These are phyloP conservation scores for Sterna hirundo DNA, from an alignment of 2,113 vertebrate species.

Conservation along the genomic window DNA sequence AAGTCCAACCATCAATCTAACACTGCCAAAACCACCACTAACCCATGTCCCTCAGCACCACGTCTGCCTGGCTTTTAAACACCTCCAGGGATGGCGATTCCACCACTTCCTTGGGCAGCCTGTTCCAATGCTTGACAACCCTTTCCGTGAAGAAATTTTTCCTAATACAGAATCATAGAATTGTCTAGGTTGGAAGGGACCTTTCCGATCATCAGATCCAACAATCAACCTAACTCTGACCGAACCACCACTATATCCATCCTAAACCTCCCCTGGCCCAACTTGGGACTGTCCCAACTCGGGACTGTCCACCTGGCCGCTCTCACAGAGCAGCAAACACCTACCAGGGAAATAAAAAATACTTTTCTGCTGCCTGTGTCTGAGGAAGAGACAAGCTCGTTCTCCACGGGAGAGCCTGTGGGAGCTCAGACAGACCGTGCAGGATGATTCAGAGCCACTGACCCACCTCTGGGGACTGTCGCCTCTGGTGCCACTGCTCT, in stretches of 20 bases:
- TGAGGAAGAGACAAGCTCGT: not conserved
- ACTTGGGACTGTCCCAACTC: not conserved
- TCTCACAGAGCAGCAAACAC: rapidly evolving
- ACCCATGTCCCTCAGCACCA: not conserved
- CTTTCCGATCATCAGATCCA: not conserved
- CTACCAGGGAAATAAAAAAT: not conserved
- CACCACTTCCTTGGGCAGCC: not conserved
- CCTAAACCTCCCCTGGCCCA: not conserved
- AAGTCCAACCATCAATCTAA: not conserved
- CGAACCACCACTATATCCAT: not conserved
- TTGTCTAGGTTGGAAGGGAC: not conserved
- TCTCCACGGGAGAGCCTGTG: rapidly evolving
- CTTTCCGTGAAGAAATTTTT: not conserved
- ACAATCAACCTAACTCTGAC: not conserved
- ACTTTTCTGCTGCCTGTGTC: no score
- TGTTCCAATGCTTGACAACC: not conserved
- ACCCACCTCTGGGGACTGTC: not conserved
- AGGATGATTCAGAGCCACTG: not conserved
- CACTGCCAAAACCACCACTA: not conserved
- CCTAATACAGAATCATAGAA: not conserved
- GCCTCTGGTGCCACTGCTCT: not conserved
- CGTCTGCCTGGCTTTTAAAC: not conserved
- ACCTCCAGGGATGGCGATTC: not conserved
- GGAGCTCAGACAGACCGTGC: not conserved
- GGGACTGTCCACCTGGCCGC: not conserved